These are phyloP conservation scores for Neotoma lepida DNA, from an alignment of 2,113 vertebrate species.

Conservation along the genomic window DNA sequence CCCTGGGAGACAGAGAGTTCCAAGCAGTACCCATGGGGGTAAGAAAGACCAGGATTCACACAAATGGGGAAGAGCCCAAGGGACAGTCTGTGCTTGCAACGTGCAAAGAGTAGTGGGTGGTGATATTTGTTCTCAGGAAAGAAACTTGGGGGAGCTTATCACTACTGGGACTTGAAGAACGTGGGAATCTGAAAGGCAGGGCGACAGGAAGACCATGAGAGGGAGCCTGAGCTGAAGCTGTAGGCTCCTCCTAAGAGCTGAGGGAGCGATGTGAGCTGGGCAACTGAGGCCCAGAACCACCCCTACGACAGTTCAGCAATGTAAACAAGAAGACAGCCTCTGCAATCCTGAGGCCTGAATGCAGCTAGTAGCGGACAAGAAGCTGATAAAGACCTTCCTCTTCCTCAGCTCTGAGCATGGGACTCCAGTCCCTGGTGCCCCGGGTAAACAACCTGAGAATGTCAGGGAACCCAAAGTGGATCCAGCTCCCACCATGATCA, in stretches of 20 bases:
- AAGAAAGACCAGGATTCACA: neutral
- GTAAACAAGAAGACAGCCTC: neutral
- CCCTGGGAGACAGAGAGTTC: neutral
- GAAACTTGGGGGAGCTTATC: neutral
- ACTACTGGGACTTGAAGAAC: neutral
- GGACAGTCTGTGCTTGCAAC: neutral
- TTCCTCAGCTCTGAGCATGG: neutral
- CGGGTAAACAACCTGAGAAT: neutral
- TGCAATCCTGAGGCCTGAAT: neutral
- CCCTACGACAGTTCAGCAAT: neutral
- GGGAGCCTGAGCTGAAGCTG: accelerated
- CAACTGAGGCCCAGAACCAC: neutral
- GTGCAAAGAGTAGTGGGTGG: neutral
- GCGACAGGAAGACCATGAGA: neutral
- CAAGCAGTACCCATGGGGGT: neutral
- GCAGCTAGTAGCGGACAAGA: neutral
- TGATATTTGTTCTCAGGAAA: neutral
- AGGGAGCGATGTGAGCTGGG: neutral
- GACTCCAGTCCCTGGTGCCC: neutral
- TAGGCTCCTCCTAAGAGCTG: neutral
- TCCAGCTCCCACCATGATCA: neutral
- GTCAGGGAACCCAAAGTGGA: neutral
- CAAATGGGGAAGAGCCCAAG: neutral
- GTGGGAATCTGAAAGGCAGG: neutral
- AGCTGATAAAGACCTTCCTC: neutral